A percentile compares a stretch with the other conserved stretches of the same genome.
Evolutionary conservation across 2,797 vertebrate species (phyloP).

Genomic region (Hephaestus fuliginosus): DNA sequence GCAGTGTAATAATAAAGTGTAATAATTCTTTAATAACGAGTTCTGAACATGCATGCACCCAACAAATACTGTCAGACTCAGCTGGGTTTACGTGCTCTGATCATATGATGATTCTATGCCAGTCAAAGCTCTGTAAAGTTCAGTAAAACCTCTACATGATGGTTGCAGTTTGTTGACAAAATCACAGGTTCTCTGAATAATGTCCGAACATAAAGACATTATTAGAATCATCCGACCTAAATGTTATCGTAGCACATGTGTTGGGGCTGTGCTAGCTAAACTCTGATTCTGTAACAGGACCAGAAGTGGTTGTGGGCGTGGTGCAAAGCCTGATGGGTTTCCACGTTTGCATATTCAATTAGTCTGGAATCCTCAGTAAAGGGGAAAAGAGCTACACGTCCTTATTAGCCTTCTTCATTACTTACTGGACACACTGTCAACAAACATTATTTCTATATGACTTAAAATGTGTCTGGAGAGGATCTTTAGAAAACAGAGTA

Average conservation of each 20-base stretch:
- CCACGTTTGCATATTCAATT: constrained; percentile 12
- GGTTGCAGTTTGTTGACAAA: not conserved
- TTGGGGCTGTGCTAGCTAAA: not conserved
- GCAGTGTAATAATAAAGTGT: not conserved
- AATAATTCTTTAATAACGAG: not conserved
- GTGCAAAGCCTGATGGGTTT: not conserved
- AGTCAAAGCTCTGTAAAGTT: not conserved
- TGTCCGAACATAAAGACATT: not conserved
- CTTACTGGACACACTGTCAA: not conserved
- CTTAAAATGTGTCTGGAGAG: constrained; percentile 19
- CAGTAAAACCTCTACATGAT: not conserved
- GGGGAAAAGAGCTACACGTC: not conserved
- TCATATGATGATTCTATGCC: not conserved
- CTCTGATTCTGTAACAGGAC: constrained; percentile 5
- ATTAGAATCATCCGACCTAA: not conserved
- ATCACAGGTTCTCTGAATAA: not conserved
- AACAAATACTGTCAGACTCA: not conserved
- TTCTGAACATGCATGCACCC: not conserved
- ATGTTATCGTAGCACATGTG: not conserved
- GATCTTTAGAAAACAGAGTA: constrained; percentile 8
- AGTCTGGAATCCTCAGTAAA: constrained; percentile 5
- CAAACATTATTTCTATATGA: constrained; percentile 8
- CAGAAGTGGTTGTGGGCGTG: not conserved
- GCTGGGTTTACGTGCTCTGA: not conserved
- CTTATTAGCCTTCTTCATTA: constrained; percentile 15